phyloP scores from a whole-genome alignment of 2,888 invertebrate genomes.

The Leptopilina syphax region DNA sequence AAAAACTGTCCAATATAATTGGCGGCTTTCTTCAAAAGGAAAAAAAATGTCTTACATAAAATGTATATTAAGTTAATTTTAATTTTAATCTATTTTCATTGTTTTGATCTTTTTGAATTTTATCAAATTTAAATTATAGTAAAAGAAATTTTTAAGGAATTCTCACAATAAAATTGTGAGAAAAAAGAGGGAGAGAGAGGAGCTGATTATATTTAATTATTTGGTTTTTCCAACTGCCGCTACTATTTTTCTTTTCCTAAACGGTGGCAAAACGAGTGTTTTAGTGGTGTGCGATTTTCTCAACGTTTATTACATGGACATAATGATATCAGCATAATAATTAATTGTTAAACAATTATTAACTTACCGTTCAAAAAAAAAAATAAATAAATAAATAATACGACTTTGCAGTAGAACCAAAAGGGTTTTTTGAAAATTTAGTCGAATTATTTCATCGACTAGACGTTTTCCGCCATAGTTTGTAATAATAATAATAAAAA shows the following conservation, averaged over 20 bases:
- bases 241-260: not conserved
- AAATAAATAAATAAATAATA: constrained; percentile 29
- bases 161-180: not conserved
- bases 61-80: not conserved
- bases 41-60: not conserved
- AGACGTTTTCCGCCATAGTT: constrained; percentile 63
- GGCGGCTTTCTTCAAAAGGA: not conserved
- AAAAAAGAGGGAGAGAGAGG: not conserved
- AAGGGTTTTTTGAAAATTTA: constrained; percentile 18
- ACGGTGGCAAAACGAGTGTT: constrained; percentile 1
- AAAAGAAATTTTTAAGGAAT: not conserved
- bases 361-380: constrained; percentile 49
- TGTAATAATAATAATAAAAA: constrained; percentile 63
- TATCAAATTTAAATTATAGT: not conserved
- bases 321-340: constrained; percentile 55
- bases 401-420: constrained; percentile 14
- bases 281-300: constrained; percentile 44
- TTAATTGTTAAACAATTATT: constrained; percentile 54
- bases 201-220: not conserved
- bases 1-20: constrained; percentile 3
- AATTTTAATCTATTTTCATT: not conserved
- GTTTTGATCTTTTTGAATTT: not conserved
- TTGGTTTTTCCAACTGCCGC: not conserved
- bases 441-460: constrained; percentile 55
- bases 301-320: constrained; percentile 48